A percentile compares a stretch with the other conserved stretches of the same genome.
These are phyloP conservation scores for Polydrusus pterygomalis DNA, from an alignment of 2,888 invertebrate species.

Conservation along the genomic window DNA sequence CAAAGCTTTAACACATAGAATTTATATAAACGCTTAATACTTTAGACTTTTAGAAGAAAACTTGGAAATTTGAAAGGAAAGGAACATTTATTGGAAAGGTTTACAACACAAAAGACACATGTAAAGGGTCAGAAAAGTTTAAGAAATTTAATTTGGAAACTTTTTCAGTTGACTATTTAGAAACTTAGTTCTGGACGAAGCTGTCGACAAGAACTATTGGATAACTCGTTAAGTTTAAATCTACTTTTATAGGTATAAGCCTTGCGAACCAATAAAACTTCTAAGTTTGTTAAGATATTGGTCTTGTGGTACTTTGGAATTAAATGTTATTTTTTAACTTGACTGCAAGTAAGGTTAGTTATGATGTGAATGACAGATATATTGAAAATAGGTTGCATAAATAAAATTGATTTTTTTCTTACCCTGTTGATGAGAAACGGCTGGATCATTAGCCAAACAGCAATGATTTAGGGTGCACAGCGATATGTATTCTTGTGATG, in stretches of 20 bases:
- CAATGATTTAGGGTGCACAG: too few relatives aligned
- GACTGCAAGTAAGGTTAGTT: too few relatives aligned
- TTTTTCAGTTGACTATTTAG: slow-evolving; percentile 65
- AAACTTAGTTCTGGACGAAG: slow-evolving; percentile 67
- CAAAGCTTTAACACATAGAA: neutral
- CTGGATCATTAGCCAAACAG: too few relatives aligned
- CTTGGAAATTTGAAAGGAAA: slow-evolving; percentile 39
- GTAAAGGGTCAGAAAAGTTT: slow-evolving; percentile 64
- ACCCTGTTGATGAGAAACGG: too few relatives aligned
- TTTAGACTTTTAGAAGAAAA: neutral
- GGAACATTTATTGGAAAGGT: slow-evolving; percentile 52
- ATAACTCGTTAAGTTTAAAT: slow-evolving; percentile 66
- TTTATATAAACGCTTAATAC: neutral
- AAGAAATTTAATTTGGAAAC: slow-evolving; percentile 69
- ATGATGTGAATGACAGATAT: too few relatives aligned
- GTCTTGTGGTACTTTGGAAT: neutral
- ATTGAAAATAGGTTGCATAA: too few relatives aligned
- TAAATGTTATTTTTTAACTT: neutral
- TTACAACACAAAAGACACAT: slow-evolving; percentile 55
- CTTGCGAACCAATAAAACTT: slow-evolving; percentile 32
- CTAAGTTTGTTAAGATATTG: slow-evolving; percentile 23
- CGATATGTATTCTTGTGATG: too few relatives aligned
- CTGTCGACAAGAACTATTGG: slow-evolving; percentile 67
- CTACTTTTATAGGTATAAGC: slow-evolving; percentile 42
- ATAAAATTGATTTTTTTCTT: too few relatives aligned